Evolutionary conservation across 1,140 invertebrate species (phyloP).

Genomic region (Paralvinella palmiformis): DNA sequence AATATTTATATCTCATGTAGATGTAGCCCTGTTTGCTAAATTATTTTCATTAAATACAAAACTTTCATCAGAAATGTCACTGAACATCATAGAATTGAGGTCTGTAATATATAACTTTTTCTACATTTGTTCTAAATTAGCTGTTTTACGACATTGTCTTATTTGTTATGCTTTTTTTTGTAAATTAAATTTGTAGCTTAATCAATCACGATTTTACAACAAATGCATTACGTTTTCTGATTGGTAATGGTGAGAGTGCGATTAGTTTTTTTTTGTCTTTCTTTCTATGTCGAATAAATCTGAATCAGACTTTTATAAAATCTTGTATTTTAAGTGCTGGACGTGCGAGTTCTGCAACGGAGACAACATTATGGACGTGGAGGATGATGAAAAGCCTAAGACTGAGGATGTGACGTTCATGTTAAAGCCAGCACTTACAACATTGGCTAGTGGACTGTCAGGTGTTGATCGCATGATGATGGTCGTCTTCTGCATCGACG

Average conservation of each 20-base stretch:
- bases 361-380: constrained; percentile 36
- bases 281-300: neutral
- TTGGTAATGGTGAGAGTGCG: neutral
- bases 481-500: constrained; percentile 45
- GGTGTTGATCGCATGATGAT: constrained; percentile 35
- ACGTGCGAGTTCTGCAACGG: constrained; percentile 42
- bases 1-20: too few species aligned
- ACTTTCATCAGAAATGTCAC: too few species aligned
- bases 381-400: constrained; percentile 37
- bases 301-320: neutral
- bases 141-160: neutral
- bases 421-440: constrained; percentile 34
- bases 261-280: too few species aligned
- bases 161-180: neutral
- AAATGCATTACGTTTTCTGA: neutral
- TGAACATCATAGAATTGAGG: too few species aligned
- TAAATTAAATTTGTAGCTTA: neutral
- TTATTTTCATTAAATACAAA: too few species aligned
- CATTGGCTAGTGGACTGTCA: constrained; percentile 26
- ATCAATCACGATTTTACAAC: neutral
- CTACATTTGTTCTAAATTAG: too few species aligned
- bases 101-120: too few species aligned
- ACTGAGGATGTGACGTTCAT: constrained; percentile 41
- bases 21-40: too few species aligned
- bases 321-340: constrained; percentile 35